phyloP scores from a whole-genome alignment of 1,140 invertebrate genomes.

The Orius insidiosus region DNA sequence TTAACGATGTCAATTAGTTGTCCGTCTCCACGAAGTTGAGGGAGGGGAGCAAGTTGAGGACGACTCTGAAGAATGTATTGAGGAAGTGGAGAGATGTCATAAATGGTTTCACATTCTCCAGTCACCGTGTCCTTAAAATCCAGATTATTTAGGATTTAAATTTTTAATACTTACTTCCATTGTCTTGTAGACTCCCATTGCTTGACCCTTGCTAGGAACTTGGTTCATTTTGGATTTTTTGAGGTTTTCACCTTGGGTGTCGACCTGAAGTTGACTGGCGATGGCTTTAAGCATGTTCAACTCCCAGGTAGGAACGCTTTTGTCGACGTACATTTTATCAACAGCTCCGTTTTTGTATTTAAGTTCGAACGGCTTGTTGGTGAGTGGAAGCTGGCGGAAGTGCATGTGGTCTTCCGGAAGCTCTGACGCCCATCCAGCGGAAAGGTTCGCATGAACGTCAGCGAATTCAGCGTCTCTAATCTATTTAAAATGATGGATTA shows the following conservation, averaged over 20 bases:
- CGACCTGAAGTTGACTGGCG: constrained; percentile 28
- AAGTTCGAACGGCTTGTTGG: constrained; percentile 39
- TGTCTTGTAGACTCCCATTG: constrained; percentile 22
- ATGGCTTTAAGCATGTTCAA: constrained; percentile 47
- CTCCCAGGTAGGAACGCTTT: constrained; percentile 33
- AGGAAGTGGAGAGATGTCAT: constrained; percentile 22
- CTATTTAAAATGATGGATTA: constrained; percentile 14
- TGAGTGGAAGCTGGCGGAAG: constrained; percentile 30
- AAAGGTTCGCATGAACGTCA: constrained; percentile 32
- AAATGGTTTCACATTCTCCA: constrained; percentile 25
- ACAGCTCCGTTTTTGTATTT: constrained; percentile 34
- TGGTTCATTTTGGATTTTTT: constrained; percentile 25
- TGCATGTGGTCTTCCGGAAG: constrained; percentile 29
- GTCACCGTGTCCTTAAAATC: constrained; percentile 21
- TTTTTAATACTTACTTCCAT: constrained; percentile 19
- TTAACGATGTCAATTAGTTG: constrained; percentile 41
- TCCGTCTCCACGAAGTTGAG: constrained; percentile 26
- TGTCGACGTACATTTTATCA: constrained; percentile 24
- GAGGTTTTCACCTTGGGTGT: constrained; percentile 20
- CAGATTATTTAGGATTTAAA: neutral
- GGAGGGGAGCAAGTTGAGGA: constrained; percentile 22
- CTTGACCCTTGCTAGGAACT: constrained; percentile 28
- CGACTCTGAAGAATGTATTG: constrained; percentile 13
- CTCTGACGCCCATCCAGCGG: constrained; percentile 27
- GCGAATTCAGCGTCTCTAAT: constrained; percentile 33